phyloP scores from a whole-genome alignment of 2,113 vertebrate genomes.

The Sinocyclocheilus grahami region DNA sequence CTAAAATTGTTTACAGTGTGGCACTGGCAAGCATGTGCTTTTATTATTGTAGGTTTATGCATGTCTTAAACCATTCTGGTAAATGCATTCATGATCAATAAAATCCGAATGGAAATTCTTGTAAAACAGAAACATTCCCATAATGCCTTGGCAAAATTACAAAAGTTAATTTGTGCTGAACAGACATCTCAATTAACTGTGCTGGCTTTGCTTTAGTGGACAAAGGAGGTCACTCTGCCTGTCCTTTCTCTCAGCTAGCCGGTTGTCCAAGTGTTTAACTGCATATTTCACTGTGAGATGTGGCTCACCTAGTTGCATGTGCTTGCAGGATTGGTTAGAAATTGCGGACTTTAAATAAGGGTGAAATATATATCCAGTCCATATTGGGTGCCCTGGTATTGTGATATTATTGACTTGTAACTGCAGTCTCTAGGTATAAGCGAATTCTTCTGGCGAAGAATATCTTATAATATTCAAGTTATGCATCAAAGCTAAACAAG shows the following conservation, averaged over 20 bases:
- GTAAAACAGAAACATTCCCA: slow-evolving; percentile 61
- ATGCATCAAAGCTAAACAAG: slow-evolving; percentile 1
- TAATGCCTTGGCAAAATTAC: slow-evolving; percentile 60
- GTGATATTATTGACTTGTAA: slow-evolving; percentile 8
- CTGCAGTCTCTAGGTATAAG: slow-evolving; percentile 15
- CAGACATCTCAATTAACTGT: slow-evolving; percentile 37
- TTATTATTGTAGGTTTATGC: slow-evolving; percentile 70
- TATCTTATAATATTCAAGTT: slow-evolving; percentile 2
- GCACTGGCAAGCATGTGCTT: slow-evolving; percentile 53
- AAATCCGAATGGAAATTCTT: slow-evolving; percentile 65
- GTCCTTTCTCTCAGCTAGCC: neutral
- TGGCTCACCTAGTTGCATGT: neutral
- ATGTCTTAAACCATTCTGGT: slow-evolving; percentile 68
- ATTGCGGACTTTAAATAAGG: neutral
- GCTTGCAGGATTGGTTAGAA: neutral
- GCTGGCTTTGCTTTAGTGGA: slow-evolving; percentile 21
- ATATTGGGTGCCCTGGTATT: slow-evolving; percentile 14
- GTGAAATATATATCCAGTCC: neutral
- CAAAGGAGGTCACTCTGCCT: slow-evolving; percentile 3
- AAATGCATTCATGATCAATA: slow-evolving; percentile 68
- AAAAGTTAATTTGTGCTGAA: slow-evolving; percentile 48
- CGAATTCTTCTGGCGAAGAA: neutral
- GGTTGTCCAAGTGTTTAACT: neutral
- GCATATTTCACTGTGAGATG: neutral
- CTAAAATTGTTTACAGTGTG: slow-evolving; percentile 57